Percentiles rank a stretch among this genome's conserved stretches.
These are phyloP conservation scores for Dinoponera quadriceps DNA, from an alignment of 1,140 invertebrate genomes.

Conservation along the genomic window DNA sequence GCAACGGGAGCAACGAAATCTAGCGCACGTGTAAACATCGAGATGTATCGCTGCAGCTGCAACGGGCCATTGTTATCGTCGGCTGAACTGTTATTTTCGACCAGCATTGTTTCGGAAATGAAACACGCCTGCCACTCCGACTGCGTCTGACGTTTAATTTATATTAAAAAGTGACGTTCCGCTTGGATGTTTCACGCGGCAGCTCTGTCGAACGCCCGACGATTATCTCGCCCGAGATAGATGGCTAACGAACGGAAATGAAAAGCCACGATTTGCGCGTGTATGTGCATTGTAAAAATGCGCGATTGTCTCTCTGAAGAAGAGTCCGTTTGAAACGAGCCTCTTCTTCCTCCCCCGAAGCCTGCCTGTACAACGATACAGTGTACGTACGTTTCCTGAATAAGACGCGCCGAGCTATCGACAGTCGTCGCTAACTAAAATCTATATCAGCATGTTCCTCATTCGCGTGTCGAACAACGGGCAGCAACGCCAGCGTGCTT, in stretches of 20 bases:
- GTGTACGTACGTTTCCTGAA: not conserved
- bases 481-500: not conserved
- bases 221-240: not conserved
- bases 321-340: not conserved
- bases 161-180: slow-evolving; percentile 30
- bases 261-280: not conserved
- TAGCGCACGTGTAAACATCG: slow-evolving; percentile 27
- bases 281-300: not conserved
- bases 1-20: slow-evolving; percentile 15
- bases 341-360: not conserved
- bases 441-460: not conserved
- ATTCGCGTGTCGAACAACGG: not conserved
- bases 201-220: no score
- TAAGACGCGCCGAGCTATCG: not conserved
- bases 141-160: slow-evolving; percentile 47
- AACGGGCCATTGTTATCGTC: slow-evolving; percentile 4
- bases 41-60: slow-evolving; percentile 4
- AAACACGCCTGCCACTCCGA: not conserved
- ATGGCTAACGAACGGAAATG: not conserved
- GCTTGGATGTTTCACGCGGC: not conserved
- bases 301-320: not conserved
- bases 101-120: slow-evolving; percentile 14
- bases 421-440: slow-evolving; percentile 39
- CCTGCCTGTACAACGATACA: not conserved
- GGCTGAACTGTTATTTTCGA: slow-evolving; percentile 12